Base-by-base conservation (phyloP, 2,797 vertebrate genomes). In the Fringilla coelebs region DNA sequence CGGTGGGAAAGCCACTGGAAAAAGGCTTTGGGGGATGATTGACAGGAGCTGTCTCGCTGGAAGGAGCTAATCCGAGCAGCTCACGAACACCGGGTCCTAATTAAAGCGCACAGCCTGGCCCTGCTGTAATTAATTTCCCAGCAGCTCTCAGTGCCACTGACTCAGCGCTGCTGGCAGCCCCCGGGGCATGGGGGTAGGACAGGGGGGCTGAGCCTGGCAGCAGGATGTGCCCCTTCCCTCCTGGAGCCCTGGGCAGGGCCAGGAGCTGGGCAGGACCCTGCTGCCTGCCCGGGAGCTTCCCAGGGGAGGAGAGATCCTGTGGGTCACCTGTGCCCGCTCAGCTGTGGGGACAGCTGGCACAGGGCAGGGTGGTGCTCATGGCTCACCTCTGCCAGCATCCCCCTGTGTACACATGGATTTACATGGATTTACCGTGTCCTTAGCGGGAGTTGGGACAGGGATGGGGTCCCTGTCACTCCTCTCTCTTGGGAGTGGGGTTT, bases 61-160 rank as follows among this genome's bases (percentile, higher is more conserved):
- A 93, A 78, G 78, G 54, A 95, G 85, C 89, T 95, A 92, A 95
- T 90, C 89, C 3, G 7, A 94, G 85, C 82, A 66, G 82, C 89
- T 88, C 75, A 67, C 58, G 87, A 96, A 36, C 87, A 93, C 89
- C 66, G 31, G 91, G 72, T 75, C 85, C 94, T 96, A 94, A 96
- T 96, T 96, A 95, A 95, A 92, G 93, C 65, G 3, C 78, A 75
- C 72, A 85, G 92, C 46, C 54, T 75, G 88, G 81, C 76, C 78
- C 87, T 84, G 82, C 51, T 92, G 89, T 95, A 96, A 96, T 96
- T 95, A 94, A 93, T 85, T 94, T 92, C 81, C 63, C 65, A 7
- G 54, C 54, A n/a, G 26, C 52, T 82, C 38, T 71, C 61, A 4
- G 48, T 40, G 89, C 87, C 84, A 48, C 65, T 72, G 93, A 66